Base-by-base conservation (phyloP, 2,797 vertebrate species). In the Apogon hyalosoma region DNA sequence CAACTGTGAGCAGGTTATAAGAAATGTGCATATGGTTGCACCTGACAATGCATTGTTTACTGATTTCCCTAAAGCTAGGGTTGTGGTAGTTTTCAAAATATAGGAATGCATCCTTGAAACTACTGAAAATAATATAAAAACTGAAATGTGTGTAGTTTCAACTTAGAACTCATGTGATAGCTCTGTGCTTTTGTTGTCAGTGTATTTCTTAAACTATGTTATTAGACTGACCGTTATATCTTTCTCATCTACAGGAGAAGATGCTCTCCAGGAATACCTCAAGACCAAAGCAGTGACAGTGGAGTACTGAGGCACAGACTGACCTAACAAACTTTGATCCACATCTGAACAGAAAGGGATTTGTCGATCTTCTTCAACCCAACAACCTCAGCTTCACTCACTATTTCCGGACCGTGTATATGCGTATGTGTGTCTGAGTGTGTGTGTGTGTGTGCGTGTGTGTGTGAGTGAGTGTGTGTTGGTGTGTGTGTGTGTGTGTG, bases 251-350 rank as follows among this genome's bases (percentile, higher is more conserved):
- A 33, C 83, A 99, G 98, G 97, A 72, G 96, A 99, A 86, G 97
- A 98, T 58, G 98, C 98, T 10, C 95, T 99, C 42, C 84, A 94
- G 2, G 98, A 99, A 75, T 99, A 99, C 88, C 96, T 99, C 71
- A 95, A 95, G 93, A 98, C 96, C 83, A 99, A 99, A 94, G 95
- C 97, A 0, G 92, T 99, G 87, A 99, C 97, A 0, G 95, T 99
- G 87, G 97, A 99, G 79, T 99, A 99, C 84, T 98, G 86, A 95
- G 61, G 39, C 55, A 36, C 57, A 3, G 14, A 36, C 4, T 13
- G 51, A 19, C 50, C 28, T 41, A 14, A 46, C 9, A 42, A 65
- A 84, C 72, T 80, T 41, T 48, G 61, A 72, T 16, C 68, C 36
- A 9, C 70, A 39, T 55, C 46, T 19, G 13, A 45, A 31, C 5